Conservation (phyloP, 2,113 vertebrate genomes). For the Vimba vimba region DNA sequence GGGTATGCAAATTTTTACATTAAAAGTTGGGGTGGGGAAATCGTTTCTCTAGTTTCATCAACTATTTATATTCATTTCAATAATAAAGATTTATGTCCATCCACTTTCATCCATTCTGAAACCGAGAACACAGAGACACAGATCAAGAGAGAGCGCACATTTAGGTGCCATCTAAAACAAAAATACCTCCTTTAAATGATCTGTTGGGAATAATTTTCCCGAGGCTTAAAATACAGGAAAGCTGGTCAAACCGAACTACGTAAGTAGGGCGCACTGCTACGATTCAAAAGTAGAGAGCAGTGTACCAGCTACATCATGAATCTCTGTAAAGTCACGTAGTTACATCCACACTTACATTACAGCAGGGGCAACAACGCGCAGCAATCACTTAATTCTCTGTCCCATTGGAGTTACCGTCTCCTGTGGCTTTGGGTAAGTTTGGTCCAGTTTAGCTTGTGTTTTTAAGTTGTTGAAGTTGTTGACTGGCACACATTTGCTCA, state of each 20-base stretch:
- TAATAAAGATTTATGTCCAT: constrained; percentile 14
- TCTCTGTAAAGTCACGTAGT: neutral
- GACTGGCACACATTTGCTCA: constrained; percentile 6
- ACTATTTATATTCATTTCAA: neutral
- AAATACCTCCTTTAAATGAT: constrained; percentile 23
- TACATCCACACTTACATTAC: constrained; percentile 23
- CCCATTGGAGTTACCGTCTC: constrained; percentile 19
- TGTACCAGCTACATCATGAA: constrained; percentile 1
- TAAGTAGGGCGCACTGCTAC: constrained; percentile 11
- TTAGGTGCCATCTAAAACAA: constrained; percentile 19
- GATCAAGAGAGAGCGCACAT: constrained; percentile 15
- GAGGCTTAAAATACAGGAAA: constrained; percentile 14
- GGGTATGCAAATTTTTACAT: too few relatives aligned
- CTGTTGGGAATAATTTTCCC: constrained; percentile 22
- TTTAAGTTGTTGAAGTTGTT: neutral
- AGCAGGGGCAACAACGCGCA: neutral
- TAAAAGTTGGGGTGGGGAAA: too few relatives aligned
- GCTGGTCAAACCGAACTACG: neutral
- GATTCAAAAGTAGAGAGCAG: neutral
- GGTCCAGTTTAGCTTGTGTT: constrained; percentile 8
- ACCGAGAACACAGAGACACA: constrained; percentile 12
- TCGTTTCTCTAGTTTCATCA: neutral
- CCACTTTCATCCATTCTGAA: neutral
- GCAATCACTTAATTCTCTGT: constrained; percentile 5
- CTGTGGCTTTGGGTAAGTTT: neutral